Evolutionary conservation across 2,797 vertebrate genomes (phyloP), one percentile per base, ranked within the genome.

Genomic region (Holocentrus rufus): DNA sequence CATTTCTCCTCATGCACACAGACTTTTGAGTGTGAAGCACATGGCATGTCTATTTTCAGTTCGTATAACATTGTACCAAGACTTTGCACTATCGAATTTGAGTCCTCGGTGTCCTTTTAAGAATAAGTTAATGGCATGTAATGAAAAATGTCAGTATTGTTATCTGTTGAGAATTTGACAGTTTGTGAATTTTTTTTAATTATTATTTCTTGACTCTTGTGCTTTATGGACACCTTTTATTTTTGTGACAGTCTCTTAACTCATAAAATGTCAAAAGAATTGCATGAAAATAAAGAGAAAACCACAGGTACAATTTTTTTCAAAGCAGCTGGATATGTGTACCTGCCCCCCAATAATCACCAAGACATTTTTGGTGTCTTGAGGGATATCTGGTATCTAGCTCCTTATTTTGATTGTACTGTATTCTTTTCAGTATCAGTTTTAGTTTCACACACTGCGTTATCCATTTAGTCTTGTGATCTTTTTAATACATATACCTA

Each of bases 51-150:
- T 73, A 75, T 89, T 69, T 74, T 67, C 47, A 46, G 65, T 76
- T 85, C 34, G 65, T 65, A 39, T 55, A 55, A 79, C 82, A 66
- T 80, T 88, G 79, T 77, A 64, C 82, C 87, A 80, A 69, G 87
- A 88, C 85, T 90, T 91, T 92, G 91, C 90, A 91, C 88, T 89
- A 65, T 87, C 56, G 71, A 88, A 81, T 65, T 65, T 20, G 49
- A 86, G 86, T 80, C 82, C 79, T 85, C 53, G 5, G 61, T 83
- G 84, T 90, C 84, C 73, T 89, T 88, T 83, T 75, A 74, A 80
- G 50, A 82, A 86, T 89, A 75, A 87, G 90, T 92, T 90, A 87
- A 91, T 72, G 90, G 92, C 93, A 94, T 94, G 94, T 92, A 69
- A 84, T 91, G 59, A 81, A 82, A 88, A 89, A 85, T 82, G 82